Evolutionary conservation across 2,797 vertebrate genomes (phyloP), one percentile per base, ranked within the genome.

Genomic region (Lepus oiostolus): DNA sequence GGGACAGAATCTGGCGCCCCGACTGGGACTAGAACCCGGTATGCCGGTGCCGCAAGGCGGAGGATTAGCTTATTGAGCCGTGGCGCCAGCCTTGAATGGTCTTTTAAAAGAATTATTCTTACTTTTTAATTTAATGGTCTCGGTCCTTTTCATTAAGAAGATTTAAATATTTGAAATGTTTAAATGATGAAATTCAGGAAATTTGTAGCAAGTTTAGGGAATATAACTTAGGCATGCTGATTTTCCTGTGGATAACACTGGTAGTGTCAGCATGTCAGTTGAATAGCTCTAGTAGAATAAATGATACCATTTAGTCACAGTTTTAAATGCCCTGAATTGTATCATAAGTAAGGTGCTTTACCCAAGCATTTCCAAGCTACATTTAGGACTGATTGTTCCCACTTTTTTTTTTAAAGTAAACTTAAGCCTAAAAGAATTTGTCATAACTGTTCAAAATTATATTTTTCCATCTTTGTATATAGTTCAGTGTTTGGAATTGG

Each of bases 81-180:
- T 35, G 35, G 35, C 35, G 35, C 35, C 35, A 35, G 35, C 35
- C 35, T 35, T 35, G 35, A 35, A 35, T 35, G 35, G 35, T 35
- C 35, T 35, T 35, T 35, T 82, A n/a, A n/a, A 70, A 35, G 63
- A 63, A 47, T 71, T 28, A 35, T 65, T 28, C 28, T 93, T 67
- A 42, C 35, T 65, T 87, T 87, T 87, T 21, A 52, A 72, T 87
- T 63, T 38, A 32, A 24, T 70, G 35, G 17, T 19, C 26, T 79
- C 35, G 71, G 28, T 79, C 12, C 14, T 42, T 90, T 89, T 63
- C 28, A 7, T 80, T 70, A 38, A 77, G 52, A 84, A 89, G 38
- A 70, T 83, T 60, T 76, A 88, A 62, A 32, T 62, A 38, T 54
- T 85, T 90, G 30, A 84, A 85, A 79, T 50, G 85, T 94, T 28